phyloP scores from a whole-genome alignment of 2,113 vertebrate species.

The Lagopus muta region DNA sequence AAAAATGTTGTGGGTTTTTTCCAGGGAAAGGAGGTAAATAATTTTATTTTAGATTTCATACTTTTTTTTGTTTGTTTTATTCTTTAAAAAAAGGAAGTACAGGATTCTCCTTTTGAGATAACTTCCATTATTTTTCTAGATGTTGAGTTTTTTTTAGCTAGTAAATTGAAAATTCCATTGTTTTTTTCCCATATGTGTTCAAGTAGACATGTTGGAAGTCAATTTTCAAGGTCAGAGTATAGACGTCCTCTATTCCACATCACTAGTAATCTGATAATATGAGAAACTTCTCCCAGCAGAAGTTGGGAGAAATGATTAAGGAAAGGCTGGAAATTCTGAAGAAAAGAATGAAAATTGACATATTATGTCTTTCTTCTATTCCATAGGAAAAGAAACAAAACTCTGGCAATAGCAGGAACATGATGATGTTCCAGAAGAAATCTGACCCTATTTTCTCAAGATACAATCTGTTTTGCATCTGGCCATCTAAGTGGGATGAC shows the following conservation, averaged over 20 bases:
- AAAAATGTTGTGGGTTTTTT: not conserved
- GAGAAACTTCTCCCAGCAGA: not conserved
- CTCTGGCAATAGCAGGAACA: not conserved
- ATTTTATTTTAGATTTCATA: not conserved
- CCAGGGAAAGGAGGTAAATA: not conserved
- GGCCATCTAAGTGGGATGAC: not conserved
- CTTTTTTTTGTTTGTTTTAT: not conserved
- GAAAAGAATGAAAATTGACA: not conserved
- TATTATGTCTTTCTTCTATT: not conserved
- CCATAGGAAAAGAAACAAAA: not conserved
- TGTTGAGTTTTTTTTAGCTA: not conserved
- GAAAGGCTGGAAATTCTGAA: not conserved
- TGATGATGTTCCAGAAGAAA: not conserved
- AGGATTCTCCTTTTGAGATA: not conserved
- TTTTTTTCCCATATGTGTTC: not conserved
- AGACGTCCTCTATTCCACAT: not conserved
- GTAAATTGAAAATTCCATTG: not conserved
- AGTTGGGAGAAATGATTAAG: not conserved
- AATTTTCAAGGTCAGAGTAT: not conserved
- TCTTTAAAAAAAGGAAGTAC: not conserved
- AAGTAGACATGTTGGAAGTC: not conserved
- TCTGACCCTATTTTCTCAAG: not conserved
- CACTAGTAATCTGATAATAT: not conserved
- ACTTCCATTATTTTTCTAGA: not conserved
- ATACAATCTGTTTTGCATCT: not conserved